A percentile compares a stretch with the other conserved stretches of the same genome.
These are phyloP conservation scores for Athene cunicularia DNA, from an alignment of 2,113 vertebrate genomes.

Conservation along the genomic window DNA sequence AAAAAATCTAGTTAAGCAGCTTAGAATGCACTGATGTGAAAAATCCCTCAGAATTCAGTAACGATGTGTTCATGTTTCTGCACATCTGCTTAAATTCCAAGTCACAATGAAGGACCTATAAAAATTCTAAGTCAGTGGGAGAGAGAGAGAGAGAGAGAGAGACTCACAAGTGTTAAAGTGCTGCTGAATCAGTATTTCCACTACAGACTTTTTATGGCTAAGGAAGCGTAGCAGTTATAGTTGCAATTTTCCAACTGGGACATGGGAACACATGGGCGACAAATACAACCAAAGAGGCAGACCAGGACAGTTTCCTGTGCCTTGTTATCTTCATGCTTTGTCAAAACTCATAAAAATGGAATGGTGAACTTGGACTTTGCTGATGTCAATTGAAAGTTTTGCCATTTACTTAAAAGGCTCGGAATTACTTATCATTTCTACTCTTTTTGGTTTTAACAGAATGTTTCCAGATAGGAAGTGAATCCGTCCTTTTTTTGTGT, in stretches of 20 bases:
- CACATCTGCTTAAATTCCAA: constrained; percentile 17
- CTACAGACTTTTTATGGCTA: neutral
- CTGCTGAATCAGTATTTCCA: neutral
- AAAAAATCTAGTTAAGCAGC: neutral
- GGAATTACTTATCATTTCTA: neutral
- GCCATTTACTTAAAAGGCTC: neutral
- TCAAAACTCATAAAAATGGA: neutral
- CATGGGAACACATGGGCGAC: rapidly evolving
- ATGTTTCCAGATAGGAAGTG: neutral
- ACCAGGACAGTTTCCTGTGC: neutral
- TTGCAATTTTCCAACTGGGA: neutral
- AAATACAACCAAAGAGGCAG: neutral
- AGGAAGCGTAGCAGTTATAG: neutral
- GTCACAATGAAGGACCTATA: neutral
- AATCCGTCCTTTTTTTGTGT: neutral
- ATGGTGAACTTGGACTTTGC: neutral
- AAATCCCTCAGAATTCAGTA: constrained; percentile 5
- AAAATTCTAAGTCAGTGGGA: constrained; percentile 1
- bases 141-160: neutral
- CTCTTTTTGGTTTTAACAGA: neutral
- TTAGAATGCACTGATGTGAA: constrained; percentile 4
- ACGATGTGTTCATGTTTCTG: neutral
- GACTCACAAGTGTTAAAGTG: neutral
- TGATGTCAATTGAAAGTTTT: neutral
- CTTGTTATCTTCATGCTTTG: neutral